Evolutionary conservation across 2,888 invertebrate species (phyloP), one percentile per base, ranked within the genome.

Genomic region (Zaprionus obscuricornis): DNA sequence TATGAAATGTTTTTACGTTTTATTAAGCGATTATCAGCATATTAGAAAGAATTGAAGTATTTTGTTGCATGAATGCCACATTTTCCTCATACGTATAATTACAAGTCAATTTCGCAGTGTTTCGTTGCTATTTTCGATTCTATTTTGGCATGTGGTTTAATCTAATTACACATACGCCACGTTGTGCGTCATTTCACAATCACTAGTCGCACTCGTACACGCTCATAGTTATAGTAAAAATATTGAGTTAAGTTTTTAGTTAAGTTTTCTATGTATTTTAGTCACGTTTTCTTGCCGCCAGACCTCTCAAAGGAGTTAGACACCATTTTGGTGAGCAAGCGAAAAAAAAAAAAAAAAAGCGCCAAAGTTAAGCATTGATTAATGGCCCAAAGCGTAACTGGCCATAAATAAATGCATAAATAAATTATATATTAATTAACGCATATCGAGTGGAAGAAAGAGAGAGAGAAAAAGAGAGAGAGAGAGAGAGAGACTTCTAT

Each of bases 101-200:
- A 82, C 83, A 82, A 64, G 74, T 85, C 71, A 85, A 78, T 78
- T 78, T 78, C 74, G 63, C 57, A 74, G 78, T 66, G 63, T 59
- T 72, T 67, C 63, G 65, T 47, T 79, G 52, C 49, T 49, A 49
- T 63, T 24, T 5, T 57, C 36, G 66, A 31, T 33, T 59, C 60
- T 55, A 59, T 76, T 82, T 82, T 67, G 78, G 85, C 64, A 79
- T 79, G 78, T 72, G 71, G 78, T 74, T 85, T 86, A 85, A 82
- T 79, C 86, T 82, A 82, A 82, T 82, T 82, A 82, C 81, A 84
- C 86, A 82, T 86, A 82, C 86, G 86, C 84, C 86, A 76, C 71
- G 86, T 81, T 71, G 85, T 54, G 74, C 83, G 66, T 47, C 43
- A 57, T 85, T 81, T 69, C 77, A 63, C 82, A 77, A 77, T 69